A percentile compares a stretch with the other conserved stretches of the same genome.
phyloP scores from a whole-genome alignment of 2,113 vertebrate species.

The Parotia lawesii region DNA sequence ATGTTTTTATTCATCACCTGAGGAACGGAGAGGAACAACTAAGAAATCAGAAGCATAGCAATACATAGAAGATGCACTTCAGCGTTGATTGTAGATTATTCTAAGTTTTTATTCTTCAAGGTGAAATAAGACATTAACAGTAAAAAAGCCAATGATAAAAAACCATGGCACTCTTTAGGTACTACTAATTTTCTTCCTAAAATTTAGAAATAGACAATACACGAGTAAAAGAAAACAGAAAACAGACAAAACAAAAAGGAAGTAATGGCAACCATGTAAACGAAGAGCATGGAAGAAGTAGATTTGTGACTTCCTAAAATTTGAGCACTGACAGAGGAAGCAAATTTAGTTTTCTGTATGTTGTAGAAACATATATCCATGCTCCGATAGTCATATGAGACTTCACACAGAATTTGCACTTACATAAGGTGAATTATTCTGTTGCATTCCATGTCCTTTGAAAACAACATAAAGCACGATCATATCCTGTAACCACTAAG shows the following conservation, averaged over 20 bases:
- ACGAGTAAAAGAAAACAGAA: not conserved
- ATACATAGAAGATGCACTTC: not conserved
- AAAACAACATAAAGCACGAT: not conserved
- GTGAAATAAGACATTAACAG: not conserved
- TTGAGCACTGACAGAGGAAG: not conserved
- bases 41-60: not conserved
- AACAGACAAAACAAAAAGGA: not conserved
- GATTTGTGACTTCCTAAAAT: not conserved
- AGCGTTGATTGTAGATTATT: not conserved
- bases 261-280: not conserved
- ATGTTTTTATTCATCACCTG: not conserved
- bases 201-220: not conserved
- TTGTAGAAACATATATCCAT: not conserved
- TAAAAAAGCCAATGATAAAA: not conserved
- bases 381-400: not conserved
- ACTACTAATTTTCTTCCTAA: not conserved
- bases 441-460: not conserved
- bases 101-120: not conserved
- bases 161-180: not conserved
- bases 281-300: not conserved
- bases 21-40: not conserved
- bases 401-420: not conserved
- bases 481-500: not conserved
- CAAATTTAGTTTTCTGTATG: not conserved
- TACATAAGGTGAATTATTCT: not conserved